Evolutionary conservation across 1,140 invertebrate genomes (phyloP), one percentile per base, ranked within the genome.

Genomic region (Augochlora pura): DNA sequence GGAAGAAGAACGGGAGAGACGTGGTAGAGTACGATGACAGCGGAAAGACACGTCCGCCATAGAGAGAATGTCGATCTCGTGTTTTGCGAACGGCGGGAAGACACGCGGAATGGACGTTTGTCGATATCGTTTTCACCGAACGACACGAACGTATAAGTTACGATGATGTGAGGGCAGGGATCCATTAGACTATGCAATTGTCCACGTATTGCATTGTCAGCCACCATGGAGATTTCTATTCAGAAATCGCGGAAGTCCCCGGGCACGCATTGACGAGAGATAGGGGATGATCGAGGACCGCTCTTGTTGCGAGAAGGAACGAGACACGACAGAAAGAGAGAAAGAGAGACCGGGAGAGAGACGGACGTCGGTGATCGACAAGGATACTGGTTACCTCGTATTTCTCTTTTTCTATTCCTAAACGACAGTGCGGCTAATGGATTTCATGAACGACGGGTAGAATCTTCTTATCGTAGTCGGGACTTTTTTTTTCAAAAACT

Each of bases 151-250:
- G 83, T 85, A 85, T 85, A 85, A 85, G 83, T 85, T 85, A 85
- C 83, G 83, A 83, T 85, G 83, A 85, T 85, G 83, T 85, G 83
- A 84, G 82, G 78, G 78, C 70, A n/a, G 18, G 21, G 83, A 81
- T 85, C 83, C 83, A 85, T 85, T 85, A 85, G 83, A 85, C 83
- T 85, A 85, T 85, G 83, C 83, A 85, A 85, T 85, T 85, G 83
- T 85, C 83, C 83, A 84, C 82, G 83, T 80, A 84, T 83, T 83
- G 83, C 83, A 85, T 85, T 85, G 83, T 85, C 83, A 85, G 83
- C 72, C 82, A 46, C 72, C 69, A 81, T 84, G 73, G 83, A 85
- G 83, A 85, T 85, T 85, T 84, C 83, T 85, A 85, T 85, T 85
- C 83, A 85, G 83, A 62, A 85, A 85, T 84, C 83, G 83, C 83